Base-by-base conservation (phyloP, 2,888 invertebrate genomes). In the Melanostoma mellinum region DNA sequence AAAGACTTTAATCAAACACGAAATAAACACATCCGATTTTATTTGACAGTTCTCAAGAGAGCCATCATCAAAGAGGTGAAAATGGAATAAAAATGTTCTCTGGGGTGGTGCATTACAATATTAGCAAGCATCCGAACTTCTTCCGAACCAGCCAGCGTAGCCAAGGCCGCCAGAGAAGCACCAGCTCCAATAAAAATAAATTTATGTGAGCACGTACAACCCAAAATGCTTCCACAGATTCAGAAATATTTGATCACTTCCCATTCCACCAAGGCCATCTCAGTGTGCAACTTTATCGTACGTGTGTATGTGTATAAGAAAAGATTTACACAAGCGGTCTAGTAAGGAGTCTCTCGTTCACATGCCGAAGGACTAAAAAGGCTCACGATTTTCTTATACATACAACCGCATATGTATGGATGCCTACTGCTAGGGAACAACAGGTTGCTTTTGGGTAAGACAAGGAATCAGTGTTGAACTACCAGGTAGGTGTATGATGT, bases 141-240 rank as follows among this genome's bases (percentile, higher is more conserved):
- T 40, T 10, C 20, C 32, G 10, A 6, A 36, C 20, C 36, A 36
- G 10, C 20, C 36, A 36, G 10, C 56, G 30, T 6, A 3, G 56
- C 56, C 33, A 30, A 9, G 4, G 5, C 60, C 44, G n/a, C 9
- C 5, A 6, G 48, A 48, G 68, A 46, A 69, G 38, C n/a, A 35
- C 46, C 46, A 60, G 58, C 20, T 46, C 73, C 79, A 73, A 61
- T 79, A 73, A 79, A 79, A 79, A 61, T 35, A 73, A 68, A 79
- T 79, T 73, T 73, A 79, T 79, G 79, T 72, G 68, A 46, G 68
- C 79, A 79, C 79, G 79, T 79, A 73, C 79, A 67, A 61, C 67
- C 79, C 48, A 44, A 79, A 79, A 79, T 68, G 61, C 61, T 79
- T 61, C 60, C 60, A 68, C 61, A 68, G 79, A 79, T 73, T 79